A percentile compares a stretch with the other conserved stretches of the same genome.
Evolutionary conservation across 2,888 invertebrate species (phyloP).

Genomic region (Dasypogon diadema): DNA sequence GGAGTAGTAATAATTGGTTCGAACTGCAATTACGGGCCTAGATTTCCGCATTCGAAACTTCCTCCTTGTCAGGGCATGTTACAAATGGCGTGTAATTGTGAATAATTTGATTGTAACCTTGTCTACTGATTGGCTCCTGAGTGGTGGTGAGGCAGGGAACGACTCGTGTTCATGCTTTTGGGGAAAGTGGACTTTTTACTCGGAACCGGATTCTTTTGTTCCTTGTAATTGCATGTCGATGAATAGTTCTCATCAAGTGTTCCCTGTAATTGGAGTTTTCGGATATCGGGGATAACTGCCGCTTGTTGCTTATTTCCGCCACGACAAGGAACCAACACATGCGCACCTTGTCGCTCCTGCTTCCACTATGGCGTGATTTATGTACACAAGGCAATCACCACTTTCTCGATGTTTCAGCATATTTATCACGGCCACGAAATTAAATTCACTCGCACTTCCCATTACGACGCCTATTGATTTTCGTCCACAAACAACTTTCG

Average conservation of each 20-base stretch:
- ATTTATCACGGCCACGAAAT: constrained; percentile 18
- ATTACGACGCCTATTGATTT: constrained; percentile 19
- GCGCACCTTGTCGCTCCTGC: not conserved
- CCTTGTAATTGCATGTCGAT: constrained; percentile 9
- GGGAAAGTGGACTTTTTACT: constrained; percentile 6
- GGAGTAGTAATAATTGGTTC: constrained; percentile 44
- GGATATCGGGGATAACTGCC: not conserved
- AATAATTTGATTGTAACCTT: constrained; percentile 48
- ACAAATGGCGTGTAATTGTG: constrained; percentile 50
- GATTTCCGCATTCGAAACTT: constrained; percentile 49
- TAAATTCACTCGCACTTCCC: not conserved
- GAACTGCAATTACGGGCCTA: constrained; percentile 37
- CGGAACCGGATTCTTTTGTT: constrained; percentile 38
- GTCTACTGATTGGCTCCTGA: constrained; percentile 36
- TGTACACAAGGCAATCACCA: not conserved
- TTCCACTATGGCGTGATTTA: not conserved
- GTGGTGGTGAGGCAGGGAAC: not conserved
- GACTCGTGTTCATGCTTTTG: not conserved
- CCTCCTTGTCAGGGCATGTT: not conserved
- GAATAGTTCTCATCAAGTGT: constrained; percentile 25
- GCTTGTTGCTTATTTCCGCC: constrained; percentile 28
- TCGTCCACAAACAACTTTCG: constrained; percentile 16
- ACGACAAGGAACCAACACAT: not conserved
- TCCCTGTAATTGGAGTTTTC: constrained; percentile 10
- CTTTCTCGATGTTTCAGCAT: not conserved